Base-by-base conservation (phyloP, 2,888 invertebrate species). In the Liposcelis brunnea region DNA sequence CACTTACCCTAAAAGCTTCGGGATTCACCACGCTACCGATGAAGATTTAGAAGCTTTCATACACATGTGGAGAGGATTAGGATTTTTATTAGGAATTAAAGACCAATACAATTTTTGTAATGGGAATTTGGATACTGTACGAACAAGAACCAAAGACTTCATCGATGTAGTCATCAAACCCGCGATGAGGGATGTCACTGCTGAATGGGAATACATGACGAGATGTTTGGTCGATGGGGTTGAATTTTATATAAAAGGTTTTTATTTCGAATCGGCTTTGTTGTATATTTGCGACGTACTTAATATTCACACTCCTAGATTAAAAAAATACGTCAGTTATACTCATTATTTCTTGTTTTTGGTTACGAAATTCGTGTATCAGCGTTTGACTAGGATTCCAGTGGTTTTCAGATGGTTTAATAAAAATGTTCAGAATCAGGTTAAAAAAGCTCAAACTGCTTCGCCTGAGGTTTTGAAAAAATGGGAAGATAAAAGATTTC, bases 11-110 rank as follows among this genome's bases (percentile, higher is more conserved):
- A 68, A 75, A 46, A 61, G 68, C 45, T 69, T 86, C 40, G 82
- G 84, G 0, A 64, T 89, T 11, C 60, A 68, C 7, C 68, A 72
- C 49, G 62, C 69, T 2, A 69, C 66, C 8, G 61, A 67, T 1
- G 74, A 71, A 36, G 80, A 85, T 49, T 67, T 83, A 55, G 79
- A 81, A 43, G 80, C 76, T 1, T 80, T 83, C 49, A 65, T 82
- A 5, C 86, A 91, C 60, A 72, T 85, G 56, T 91, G 90, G 91
- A 72, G 78, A 49, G 79, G 82, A 1, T 67, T 91, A 38, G 89
- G 87, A 1, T 70, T 78, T 56, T 64, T 85, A 58, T 67, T 91
- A 50, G 93, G 93, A 2, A 74, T 91, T 48, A 74, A 84, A 52
- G 86, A 91, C 53, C 75, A 70, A 15, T 63, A 55, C 48, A 67